Evolutionary conservation across 1,140 invertebrate genomes (phyloP), one percentile per base, ranked within the genome.

Genomic region (Pogonognathellus flavescens): DNA sequence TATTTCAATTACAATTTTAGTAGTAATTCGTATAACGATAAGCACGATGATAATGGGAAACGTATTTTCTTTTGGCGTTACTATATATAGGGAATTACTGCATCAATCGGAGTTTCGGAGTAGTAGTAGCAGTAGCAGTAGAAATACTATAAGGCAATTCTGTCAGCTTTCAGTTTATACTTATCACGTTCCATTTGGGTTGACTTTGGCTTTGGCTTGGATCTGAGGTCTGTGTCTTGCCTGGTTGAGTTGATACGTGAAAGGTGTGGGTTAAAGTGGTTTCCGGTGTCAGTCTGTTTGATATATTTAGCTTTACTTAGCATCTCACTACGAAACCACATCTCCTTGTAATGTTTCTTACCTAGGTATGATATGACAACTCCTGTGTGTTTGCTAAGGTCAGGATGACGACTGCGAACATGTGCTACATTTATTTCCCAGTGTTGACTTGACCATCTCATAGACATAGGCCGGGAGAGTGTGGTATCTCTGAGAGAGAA

Each of bases 221-320:
- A 25, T 41, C 62, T 66, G 62, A 66, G 62, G 62, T 66, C 62
- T 66, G 62, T 66, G 62, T 66, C 62, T 66, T 25, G 62, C 14
- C 20, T 66, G 22, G 20, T 66, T 66, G 62, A 66, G 59, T 25
- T 66, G 62, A 31, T 76, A 76, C 70, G 70, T 76, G 70, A 76
- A 72, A 76, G 70, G 70, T 76, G 70, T 76, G 70, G 31, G 70
- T 50, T 76, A 50, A 49, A 76, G 70, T 76, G 70, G 70, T 76
- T 76, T 76, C 70, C 31, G 16, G 70, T 76, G 70, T 76, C 70
- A 76, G 70, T 41, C 70, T 76, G 70, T 76, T 76, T 49, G 70
- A 41, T 18, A 50, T 50, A 31, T 41, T 76, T 76, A 76, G 49
- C 25, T 76, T 76, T 76, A 76, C 41, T 76, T 41, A 41, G 31